phyloP scores from a whole-genome alignment of 2,113 vertebrate genomes.

The Chlorodrepanis virens region DNA sequence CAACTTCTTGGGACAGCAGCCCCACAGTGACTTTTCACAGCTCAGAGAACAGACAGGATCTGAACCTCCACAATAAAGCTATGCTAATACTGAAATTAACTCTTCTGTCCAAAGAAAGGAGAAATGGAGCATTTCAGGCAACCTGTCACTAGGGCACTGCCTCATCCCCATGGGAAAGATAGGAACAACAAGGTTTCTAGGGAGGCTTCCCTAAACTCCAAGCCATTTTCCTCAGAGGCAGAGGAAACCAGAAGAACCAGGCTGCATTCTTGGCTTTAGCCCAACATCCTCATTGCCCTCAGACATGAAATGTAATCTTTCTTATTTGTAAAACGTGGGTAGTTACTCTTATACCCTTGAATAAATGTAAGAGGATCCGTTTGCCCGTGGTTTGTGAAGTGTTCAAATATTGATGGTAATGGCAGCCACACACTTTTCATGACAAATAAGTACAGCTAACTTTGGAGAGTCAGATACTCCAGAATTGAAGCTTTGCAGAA shows the following conservation, averaged over 20 bases:
- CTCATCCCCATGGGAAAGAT: background rate
- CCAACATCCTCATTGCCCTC: background rate
- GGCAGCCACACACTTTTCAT: background rate
- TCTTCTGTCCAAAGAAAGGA: background rate
- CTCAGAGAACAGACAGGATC: background rate
- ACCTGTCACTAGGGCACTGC: background rate
- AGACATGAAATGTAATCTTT: background rate
- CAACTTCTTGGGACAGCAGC: background rate
- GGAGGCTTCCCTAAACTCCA: background rate
- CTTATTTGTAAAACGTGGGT: background rate
- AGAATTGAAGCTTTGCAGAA: background rate
- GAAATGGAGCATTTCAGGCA: background rate
- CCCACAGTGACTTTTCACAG: background rate
- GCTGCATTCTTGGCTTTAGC: background rate
- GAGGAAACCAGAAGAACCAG: background rate
- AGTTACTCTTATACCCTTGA: background rate
- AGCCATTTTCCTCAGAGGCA: background rate
- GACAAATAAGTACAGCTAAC: background rate
- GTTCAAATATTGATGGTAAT: slow-evolving; percentile 1
- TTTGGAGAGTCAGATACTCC: background rate
- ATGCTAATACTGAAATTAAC: background rate
- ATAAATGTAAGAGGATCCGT: background rate
- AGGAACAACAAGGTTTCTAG: background rate
- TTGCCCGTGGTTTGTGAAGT: background rate
- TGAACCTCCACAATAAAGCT: background rate